Conservation (phyloP, 2,113 vertebrate genomes). For the Phrynocephalus versicolor region DNA sequence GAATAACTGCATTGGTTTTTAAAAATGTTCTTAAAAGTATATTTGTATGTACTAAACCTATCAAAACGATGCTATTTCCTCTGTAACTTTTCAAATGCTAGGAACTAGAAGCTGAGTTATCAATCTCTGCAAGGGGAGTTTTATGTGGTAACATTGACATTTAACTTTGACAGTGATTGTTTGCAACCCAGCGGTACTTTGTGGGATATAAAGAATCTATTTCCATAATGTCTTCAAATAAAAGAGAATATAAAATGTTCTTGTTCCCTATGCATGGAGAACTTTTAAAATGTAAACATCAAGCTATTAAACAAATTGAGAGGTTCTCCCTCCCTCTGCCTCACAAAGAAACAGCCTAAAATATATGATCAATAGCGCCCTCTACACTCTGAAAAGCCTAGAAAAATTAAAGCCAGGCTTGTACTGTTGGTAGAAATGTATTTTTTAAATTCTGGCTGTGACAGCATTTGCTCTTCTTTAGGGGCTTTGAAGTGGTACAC, state of each 20-base stretch:
- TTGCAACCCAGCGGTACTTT: conserved; percentile 48
- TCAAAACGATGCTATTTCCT: conserved; percentile 47
- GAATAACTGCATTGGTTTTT: background rate
- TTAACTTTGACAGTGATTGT: conserved; percentile 52
- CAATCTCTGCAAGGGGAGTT: conserved; percentile 53
- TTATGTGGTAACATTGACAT: conserved; percentile 63
- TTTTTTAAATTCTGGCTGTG: conserved; percentile 52
- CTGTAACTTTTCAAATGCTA: conserved; percentile 49
- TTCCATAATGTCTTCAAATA: conserved; percentile 55
- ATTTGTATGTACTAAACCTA: background rate
- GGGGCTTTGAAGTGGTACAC: conserved; percentile 25
- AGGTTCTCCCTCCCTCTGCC: conserved; percentile 24
- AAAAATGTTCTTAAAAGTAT: background rate
- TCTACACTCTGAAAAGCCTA: conserved; percentile 72
- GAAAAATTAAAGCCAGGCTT: conserved; percentile 51
- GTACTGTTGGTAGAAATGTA: conserved; percentile 40
- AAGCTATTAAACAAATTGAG: conserved; percentile 56
- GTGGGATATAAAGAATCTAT: conserved; percentile 48
- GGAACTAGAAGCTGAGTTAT: conserved; percentile 50
- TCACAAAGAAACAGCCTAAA: conserved; percentile 60
- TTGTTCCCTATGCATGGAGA: conserved; percentile 53
- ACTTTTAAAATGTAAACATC: conserved; percentile 67
- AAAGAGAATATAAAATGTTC: conserved; percentile 65
- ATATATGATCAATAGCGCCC: conserved; percentile 82
- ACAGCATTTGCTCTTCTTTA: conserved; percentile 45